Percentiles rank a stretch among this genome's conserved stretches.
These are phyloP conservation scores for Ischnura elegans DNA, from an alignment of 2,888 invertebrate species.

Conservation along the genomic window DNA sequence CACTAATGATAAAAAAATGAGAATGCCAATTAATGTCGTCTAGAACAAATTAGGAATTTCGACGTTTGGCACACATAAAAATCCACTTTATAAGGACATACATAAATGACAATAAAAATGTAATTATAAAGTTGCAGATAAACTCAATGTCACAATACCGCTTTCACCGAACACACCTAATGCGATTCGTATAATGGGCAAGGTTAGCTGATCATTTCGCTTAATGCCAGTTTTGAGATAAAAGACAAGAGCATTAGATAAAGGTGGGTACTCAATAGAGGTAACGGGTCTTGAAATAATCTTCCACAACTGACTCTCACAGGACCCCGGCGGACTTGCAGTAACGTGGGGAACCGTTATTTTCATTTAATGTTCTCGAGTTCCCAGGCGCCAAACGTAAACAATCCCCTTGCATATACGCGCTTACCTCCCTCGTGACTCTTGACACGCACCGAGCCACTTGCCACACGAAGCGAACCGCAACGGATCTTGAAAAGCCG, in stretches of 20 bases:
- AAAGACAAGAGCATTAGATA: too few relatives aligned
- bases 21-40: too few relatives aligned
- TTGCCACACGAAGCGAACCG: background rate
- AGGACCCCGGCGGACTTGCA: background rate
- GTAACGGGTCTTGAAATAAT: background rate
- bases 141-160: too few relatives aligned
- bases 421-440: background rate
- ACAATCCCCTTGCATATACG: background rate
- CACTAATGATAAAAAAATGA: too few relatives aligned
- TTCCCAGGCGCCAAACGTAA: background rate
- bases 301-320: background rate
- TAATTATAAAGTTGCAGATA: too few relatives aligned
- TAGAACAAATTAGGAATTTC: too few relatives aligned
- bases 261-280: background rate
- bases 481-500: background rate
- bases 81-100: too few relatives aligned
- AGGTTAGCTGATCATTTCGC: background rate
- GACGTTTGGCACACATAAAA: too few relatives aligned
- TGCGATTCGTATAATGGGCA: too few relatives aligned
- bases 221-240: background rate
- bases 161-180: too few relatives aligned
- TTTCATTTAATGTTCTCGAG: background rate
- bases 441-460: background rate
- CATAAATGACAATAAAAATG: too few relatives aligned
- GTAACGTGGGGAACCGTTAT: background rate